These are phyloP conservation scores for Cyanistes caeruleus DNA, from an alignment of 2,113 vertebrate genomes.

Conservation along the genomic window DNA sequence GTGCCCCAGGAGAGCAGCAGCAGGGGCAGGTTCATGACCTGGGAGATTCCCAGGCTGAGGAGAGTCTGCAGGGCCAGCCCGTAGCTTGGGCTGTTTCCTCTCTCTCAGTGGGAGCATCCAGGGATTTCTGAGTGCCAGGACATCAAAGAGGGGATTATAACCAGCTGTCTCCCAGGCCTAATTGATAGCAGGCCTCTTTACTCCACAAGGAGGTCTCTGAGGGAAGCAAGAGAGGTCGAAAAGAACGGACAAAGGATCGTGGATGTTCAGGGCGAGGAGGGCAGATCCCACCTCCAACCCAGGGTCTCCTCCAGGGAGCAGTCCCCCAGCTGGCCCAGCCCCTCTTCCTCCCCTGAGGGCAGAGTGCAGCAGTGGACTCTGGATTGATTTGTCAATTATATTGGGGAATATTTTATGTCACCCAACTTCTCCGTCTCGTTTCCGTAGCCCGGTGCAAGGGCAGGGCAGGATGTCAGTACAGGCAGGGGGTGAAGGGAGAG, in stretches of 20 bases:
- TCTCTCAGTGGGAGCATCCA: not conserved
- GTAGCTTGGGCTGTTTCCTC: not conserved
- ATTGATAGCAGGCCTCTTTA: not conserved
- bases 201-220: not conserved
- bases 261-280: not conserved
- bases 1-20: not conserved
- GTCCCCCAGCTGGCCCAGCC: not conserved
- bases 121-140: not conserved
- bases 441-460: not conserved
- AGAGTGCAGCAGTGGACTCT: not conserved
- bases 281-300: not conserved
- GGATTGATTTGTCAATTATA: not conserved
- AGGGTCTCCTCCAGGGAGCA: not conserved
- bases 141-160: constrained; percentile 5
- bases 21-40: not conserved
- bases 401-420: not conserved
- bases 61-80: not conserved
- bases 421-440: not conserved
- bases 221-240: not conserved
- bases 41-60: not conserved
- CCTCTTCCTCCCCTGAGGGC: not conserved
- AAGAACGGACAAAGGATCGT: not conserved
- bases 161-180: not conserved
- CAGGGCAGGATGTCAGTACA: not conserved
- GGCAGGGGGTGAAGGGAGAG: not conserved